These are phyloP conservation scores for Suricata suricatta DNA, from an alignment of 2,113 vertebrate genomes.

Conservation along the genomic window DNA sequence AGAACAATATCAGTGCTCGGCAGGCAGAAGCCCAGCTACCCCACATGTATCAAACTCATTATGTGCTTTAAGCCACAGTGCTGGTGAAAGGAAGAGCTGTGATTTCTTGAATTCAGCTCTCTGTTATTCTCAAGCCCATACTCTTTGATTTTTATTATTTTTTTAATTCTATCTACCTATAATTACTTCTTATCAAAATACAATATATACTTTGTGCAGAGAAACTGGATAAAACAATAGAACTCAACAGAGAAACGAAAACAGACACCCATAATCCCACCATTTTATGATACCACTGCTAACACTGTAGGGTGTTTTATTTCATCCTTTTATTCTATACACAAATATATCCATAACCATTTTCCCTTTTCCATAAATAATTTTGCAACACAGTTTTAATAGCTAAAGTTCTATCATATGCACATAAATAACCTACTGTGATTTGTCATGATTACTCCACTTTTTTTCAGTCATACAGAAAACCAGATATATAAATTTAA, in stretches of 20 bases:
- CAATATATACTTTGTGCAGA: not conserved
- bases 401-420: not conserved
- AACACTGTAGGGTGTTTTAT: not conserved
- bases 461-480: not conserved
- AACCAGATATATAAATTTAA: not conserved
- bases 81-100: not conserved
- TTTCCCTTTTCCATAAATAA: not conserved
- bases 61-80: not conserved
- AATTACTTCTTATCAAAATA: not conserved
- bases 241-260: not conserved
- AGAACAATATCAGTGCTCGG: not conserved
- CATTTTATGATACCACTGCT: not conserved
- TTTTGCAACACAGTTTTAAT: not conserved
- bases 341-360: not conserved
- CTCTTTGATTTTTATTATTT: not conserved
- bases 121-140: not conserved
- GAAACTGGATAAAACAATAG: not conserved
- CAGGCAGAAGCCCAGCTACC: not conserved
- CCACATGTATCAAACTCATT: not conserved
- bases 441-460: not conserved
- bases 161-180: not conserved
- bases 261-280: not conserved
- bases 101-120: not conserved
- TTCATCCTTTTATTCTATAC: not conserved
- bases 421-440: not conserved